phyloP scores from a whole-genome alignment of 2,113 vertebrate species.

The Felis chaus region DNA sequence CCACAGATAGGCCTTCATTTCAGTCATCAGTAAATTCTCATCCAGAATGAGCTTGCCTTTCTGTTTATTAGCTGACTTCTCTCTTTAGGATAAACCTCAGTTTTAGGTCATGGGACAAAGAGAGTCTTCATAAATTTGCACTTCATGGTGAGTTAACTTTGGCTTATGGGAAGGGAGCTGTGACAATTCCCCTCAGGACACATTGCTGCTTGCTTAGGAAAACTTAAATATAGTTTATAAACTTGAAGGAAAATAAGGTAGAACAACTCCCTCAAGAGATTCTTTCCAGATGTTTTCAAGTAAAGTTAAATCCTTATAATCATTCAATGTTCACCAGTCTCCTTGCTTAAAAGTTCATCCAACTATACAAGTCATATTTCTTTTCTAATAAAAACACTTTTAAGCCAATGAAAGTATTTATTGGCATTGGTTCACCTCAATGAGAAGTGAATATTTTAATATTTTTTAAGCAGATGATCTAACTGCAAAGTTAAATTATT shows the following conservation, averaged over 20 bases:
- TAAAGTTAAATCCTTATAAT: slow-evolving; percentile 61
- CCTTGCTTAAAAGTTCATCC: slow-evolving; percentile 57
- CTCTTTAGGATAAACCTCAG: slow-evolving; percentile 55
- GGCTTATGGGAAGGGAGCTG: slow-evolving; percentile 37
- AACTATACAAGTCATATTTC: slow-evolving; percentile 57
- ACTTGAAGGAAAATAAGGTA: slow-evolving; percentile 68
- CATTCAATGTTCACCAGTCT: slow-evolving; percentile 50
- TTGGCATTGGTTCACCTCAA: not conserved
- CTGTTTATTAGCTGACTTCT: slow-evolving; percentile 26
- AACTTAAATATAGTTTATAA: slow-evolving; percentile 70
- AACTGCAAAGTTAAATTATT: slow-evolving; percentile 33
- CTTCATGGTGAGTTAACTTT: slow-evolving; percentile 61
- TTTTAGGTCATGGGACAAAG: slow-evolving; percentile 61
- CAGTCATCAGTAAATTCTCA: not conserved
- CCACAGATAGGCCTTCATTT: not conserved
- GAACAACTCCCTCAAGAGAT: slow-evolving; percentile 61
- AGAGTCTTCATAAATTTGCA: slow-evolving; percentile 60
- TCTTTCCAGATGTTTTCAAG: slow-evolving; percentile 72
- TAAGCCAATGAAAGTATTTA: slow-evolving; percentile 52
- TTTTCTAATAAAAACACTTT: slow-evolving; percentile 68
- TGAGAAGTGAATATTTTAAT: slow-evolving; percentile 24
- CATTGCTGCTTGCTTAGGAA: slow-evolving; percentile 51
- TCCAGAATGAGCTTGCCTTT: not conserved
- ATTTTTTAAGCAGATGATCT: slow-evolving; percentile 52
- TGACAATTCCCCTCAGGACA: slow-evolving; percentile 64